A percentile compares a stretch with the other conserved stretches of the same genome.
Evolutionary conservation across 2,113 vertebrate species (phyloP).

Genomic region (Oryzias javanicus): DNA sequence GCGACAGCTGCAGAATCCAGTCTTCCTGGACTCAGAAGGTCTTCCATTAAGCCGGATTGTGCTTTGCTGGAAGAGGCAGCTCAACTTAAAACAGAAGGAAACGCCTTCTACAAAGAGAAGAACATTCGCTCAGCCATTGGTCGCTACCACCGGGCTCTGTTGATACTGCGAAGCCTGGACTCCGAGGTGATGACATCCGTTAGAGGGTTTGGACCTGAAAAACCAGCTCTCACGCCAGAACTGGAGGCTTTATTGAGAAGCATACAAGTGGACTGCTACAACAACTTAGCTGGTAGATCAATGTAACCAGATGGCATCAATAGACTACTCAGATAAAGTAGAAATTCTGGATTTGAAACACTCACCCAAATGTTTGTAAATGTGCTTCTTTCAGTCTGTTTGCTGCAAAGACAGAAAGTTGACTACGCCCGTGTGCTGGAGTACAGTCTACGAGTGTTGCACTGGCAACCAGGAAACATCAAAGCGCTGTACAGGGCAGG

Average conservation of each 20-base stretch:
- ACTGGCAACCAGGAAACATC: conserved; percentile 77
- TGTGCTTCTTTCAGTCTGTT: conserved; percentile 77
- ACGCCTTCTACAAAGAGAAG: conserved; percentile 80
- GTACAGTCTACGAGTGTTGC: conserved; percentile 85
- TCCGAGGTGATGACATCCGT: conserved; percentile 72
- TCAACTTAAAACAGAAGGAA: conserved; percentile 83
- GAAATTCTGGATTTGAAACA: not conserved
- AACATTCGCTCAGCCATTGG: conserved; percentile 85
- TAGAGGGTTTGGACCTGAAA: conserved; percentile 73
- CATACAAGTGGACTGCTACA: conserved; percentile 89
- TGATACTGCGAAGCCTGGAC: conserved; percentile 84
- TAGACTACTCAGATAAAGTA: not conserved
- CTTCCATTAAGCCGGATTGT: conserved; percentile 42
- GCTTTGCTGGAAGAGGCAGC: conserved; percentile 77
- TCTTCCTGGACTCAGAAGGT: conserved; percentile 16
- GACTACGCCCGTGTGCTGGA: conserved; percentile 85
- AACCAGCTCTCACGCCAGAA: conserved; percentile 67
- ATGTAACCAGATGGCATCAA: not conserved
- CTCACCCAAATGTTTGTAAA: no score
- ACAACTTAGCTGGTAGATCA: conserved; percentile 86
- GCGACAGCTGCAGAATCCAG: conserved; percentile 20
- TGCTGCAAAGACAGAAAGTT: conserved; percentile 83
- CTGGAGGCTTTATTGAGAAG: conserved; percentile 77
- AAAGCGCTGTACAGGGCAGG: conserved; percentile 90
- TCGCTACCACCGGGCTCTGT: conserved; percentile 84